phyloP scores from a whole-genome alignment of 2,888 invertebrate species.

The Caradrina clavipalpis region DNA sequence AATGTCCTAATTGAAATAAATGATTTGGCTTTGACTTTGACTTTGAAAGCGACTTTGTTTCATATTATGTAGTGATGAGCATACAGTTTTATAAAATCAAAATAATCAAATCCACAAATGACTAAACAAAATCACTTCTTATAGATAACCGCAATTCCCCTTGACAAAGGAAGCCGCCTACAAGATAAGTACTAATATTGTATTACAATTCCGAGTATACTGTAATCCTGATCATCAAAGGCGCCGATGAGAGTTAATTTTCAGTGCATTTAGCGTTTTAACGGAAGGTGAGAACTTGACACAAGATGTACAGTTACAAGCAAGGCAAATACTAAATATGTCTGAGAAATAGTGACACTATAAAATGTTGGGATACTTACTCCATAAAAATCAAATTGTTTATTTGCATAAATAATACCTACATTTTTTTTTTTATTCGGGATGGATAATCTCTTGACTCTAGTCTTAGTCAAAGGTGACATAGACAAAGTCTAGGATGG shows the following conservation, averaged over 20 bases:
- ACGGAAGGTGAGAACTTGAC: slow-evolving; percentile 67
- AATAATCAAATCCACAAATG: slow-evolving; percentile 37
- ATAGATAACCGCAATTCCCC: slow-evolving; percentile 50
- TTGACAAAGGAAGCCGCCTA: slow-evolving; percentile 64
- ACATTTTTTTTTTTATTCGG: no score
- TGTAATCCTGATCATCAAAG: slow-evolving; percentile 73
- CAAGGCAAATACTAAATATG: slow-evolving; percentile 36
- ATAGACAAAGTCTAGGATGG: no score
- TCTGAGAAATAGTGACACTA: background rate
- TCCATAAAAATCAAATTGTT: no score
- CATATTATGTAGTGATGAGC: no score
- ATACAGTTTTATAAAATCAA: slow-evolving; percentile 6
- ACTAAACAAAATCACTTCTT: slow-evolving; percentile 52
- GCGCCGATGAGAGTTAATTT: slow-evolving; percentile 69
- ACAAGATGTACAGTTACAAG: slow-evolving; percentile 36
- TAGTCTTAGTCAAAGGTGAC: no score
- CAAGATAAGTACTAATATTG: slow-evolving; percentile 71
- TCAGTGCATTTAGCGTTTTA: slow-evolving; percentile 63
- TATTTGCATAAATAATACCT: no score
- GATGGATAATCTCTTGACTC: no score
- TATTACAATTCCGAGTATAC: slow-evolving; percentile 75
- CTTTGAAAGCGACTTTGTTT: no score
- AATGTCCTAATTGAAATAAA: no score
- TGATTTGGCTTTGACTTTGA: no score
- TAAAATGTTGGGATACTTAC: background rate